Base-by-base conservation (phyloP, 2,113 vertebrate genomes). In the Stegostoma tigrinum region DNA sequence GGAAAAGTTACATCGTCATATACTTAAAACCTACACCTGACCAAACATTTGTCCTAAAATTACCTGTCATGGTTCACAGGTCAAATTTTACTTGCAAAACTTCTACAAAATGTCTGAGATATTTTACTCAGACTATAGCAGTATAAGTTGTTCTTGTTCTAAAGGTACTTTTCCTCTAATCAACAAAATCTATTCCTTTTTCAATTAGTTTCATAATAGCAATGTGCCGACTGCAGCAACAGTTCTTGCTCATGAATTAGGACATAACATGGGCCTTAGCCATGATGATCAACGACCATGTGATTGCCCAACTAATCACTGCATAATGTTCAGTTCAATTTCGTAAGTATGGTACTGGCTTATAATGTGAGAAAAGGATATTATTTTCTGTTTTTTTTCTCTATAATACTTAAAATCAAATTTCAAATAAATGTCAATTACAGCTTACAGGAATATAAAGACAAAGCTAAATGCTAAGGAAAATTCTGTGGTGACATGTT, bases 241-340 rank as follows among this genome's bases (percentile, higher is more conserved):
- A 0, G 96, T 99, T 17, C 96, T 98, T 96, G 98, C 98, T 5
- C 98, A 99, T 67, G 98, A 99, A 95, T 96, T 99, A 97, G 98
- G 98, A 0, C 98, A 99, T 96, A 98, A 98, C 83, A 96, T 99
- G 0, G 98, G 98, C 38, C 98, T 99, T 98, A 97, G 96, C 95
- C 98, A 99, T 0, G 98, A 99, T 3, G 3, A 94, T 2, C 70
- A 93, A 55, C 98, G 98, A 96, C 19, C 0, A 27, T 97, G 97
- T 72, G 1, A 67, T 0, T 96, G 1, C 0, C 55, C 96, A 55
- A 27, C 15, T 24, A 0, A 4, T 12, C 24, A 1, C 93, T 99
- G 97, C 89, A 98, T 99, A 96, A 99, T 99, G 98, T 3, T 96
- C 67, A 96, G 96, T 38, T 0, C 0, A 55, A 97, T 97, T 3